A percentile compares a stretch with the other conserved stretches of the same genome.
Conservation (phyloP, 2,888 invertebrate genomes). For the Arrhopalites spinosus region DNA sequence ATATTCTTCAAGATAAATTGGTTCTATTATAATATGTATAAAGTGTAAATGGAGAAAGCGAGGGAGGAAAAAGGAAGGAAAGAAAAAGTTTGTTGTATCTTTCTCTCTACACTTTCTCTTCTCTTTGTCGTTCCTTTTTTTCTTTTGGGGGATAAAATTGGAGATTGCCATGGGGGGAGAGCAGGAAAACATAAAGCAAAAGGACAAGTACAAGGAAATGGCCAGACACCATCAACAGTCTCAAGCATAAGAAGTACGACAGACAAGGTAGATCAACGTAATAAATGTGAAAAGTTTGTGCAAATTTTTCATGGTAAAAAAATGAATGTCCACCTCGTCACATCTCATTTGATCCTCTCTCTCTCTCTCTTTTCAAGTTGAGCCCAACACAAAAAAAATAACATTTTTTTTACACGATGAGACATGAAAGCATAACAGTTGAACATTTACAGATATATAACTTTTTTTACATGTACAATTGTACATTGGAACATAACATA, state of each 20-base stretch:
- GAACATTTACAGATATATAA: no score
- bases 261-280: slow-evolving; percentile 26
- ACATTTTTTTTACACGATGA: not conserved
- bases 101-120: no score
- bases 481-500: no score
- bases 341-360: slow-evolving; percentile 2
- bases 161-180: no score
- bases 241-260: no score
- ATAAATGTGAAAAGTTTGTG: slow-evolving; percentile 32
- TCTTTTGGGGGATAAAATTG: not conserved
- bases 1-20: not conserved
- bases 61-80: not conserved
- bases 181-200: no score
- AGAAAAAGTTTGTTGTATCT: not conserved
- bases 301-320: slow-evolving; percentile 22
- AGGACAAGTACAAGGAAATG: no score
- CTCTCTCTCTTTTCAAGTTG: no score
- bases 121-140: not conserved
- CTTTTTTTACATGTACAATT: no score
- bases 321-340: slow-evolving; percentile 25
- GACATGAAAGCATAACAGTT: no score
- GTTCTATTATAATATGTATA: not conserved
- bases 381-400: not conserved
- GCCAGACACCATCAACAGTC: no score
- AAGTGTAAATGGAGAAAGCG: not conserved